Base-by-base conservation (phyloP, 2,113 vertebrate species). In the Pelusios castaneus region DNA sequence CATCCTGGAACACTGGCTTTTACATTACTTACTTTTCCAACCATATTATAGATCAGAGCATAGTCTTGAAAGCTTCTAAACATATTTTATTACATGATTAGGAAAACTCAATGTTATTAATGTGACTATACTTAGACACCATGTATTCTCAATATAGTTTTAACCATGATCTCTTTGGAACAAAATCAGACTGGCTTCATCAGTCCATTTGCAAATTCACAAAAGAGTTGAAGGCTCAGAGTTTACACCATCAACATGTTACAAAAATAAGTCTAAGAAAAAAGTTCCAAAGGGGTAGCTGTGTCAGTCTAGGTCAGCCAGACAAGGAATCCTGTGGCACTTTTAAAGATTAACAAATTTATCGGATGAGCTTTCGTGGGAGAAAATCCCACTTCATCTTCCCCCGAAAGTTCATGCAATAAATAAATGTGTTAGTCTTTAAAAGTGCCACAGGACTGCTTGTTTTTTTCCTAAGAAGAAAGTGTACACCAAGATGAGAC, bases 201-300 rank as follows among this genome's bases (percentile, higher is more conserved):
- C 8, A 89, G 6, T 29, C 84, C 63, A 88, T 84, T 81, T 92
- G 76, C 56, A 91, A 94, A 90, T 10, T 94, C 80, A 92, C 47
- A 83, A 89, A 89, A 85, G 4, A 89, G 82, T 25, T 4, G 4
- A 43, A 84, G 63, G 43, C 7, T 96, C 90, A 78, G 79, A 0
- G 0, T 76, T 67, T 94, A 92, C 81, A 85, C 70, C 54, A 67
- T 86, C 52, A 90, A 77, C 3, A 24, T 90, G 43, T 90, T 91
- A 91, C 43, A 88, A 94, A 93, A 60, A 83, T 84, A 92, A 87
- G 70, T 73, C 49, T 86, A 87, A 91, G 38, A 80, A 81, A n/a
- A n/a, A n/a, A n/a, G n/a, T n/a, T n/a, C n/a, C n/a, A n/a, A n/a
- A n/a, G n/a, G n/a, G n/a, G n/a, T n/a, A n/a, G n/a, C n/a, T n/a